Evolutionary conservation across 1,140 invertebrate genomes (phyloP).

Genomic region (Trissolcus basalis): DNA sequence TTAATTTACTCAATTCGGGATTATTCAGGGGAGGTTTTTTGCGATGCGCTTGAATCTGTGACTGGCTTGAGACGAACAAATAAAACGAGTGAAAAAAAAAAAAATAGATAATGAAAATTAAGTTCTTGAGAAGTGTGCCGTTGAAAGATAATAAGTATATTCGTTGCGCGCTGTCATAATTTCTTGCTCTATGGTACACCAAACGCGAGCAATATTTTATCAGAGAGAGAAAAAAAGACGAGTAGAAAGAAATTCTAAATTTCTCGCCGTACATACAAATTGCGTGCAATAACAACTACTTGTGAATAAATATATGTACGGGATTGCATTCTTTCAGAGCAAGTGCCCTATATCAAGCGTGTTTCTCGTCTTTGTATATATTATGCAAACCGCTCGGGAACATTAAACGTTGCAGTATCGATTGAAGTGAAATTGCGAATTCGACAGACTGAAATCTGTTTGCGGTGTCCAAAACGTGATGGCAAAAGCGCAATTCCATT

Average conservation of each 20-base stretch:
- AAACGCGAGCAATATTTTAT: background rate
- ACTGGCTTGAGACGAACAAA: no score
- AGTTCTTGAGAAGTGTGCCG: background rate
- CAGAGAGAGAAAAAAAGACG: background rate
- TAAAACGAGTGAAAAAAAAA: no score
- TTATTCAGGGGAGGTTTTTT: no score
- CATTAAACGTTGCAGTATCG: no score
- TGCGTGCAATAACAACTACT: slow-evolving; percentile 20
- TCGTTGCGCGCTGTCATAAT: background rate
- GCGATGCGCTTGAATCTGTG: no score
- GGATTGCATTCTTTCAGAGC: slow-evolving; percentile 21
- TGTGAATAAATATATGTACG: slow-evolving; percentile 8
- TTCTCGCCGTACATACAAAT: slow-evolving; percentile 10
- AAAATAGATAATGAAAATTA: background rate
- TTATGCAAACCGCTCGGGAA: no score
- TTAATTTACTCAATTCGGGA: no score
- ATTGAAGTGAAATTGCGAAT: no score
- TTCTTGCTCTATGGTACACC: background rate
- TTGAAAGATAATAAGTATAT: background rate
- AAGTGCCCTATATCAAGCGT: background rate
- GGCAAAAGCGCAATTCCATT: no score
- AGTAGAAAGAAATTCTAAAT: background rate
- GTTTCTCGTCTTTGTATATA: no score
- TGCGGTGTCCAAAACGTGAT: no score
- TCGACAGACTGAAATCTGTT: no score